These are phyloP conservation scores for Bufo bufo DNA, from an alignment of 2,113 vertebrate species.

Conservation along the genomic window DNA sequence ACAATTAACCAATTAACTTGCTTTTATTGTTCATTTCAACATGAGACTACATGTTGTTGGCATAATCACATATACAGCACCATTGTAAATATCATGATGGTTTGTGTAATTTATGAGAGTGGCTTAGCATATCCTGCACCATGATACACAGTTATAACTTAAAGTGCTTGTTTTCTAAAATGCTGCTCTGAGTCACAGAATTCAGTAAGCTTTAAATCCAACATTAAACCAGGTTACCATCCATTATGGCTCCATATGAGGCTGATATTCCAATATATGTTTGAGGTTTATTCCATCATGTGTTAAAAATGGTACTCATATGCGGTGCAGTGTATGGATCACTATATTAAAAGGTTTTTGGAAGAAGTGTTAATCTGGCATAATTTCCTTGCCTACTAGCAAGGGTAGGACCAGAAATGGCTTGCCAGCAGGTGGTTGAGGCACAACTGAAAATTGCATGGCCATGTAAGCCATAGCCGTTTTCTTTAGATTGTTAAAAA, in stretches of 20 bases:
- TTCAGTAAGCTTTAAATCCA: slow-evolving; percentile 72
- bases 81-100: slow-evolving; percentile 77
- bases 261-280: slow-evolving; percentile 59
- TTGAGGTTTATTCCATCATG: slow-evolving; percentile 35
- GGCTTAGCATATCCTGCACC: slow-evolving; percentile 64
- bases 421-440: no score
- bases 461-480: no score
- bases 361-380: slow-evolving; percentile 58
- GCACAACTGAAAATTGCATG: no score
- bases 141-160: slow-evolving; percentile 55
- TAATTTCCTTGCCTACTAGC: slow-evolving; percentile 56
- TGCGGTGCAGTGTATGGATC: neutral
- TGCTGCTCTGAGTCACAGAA: slow-evolving; percentile 68
- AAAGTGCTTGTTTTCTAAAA: slow-evolving; percentile 59
- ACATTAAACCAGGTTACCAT: slow-evolving; percentile 68
- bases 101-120: slow-evolving; percentile 63
- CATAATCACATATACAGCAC: slow-evolving; percentile 63
- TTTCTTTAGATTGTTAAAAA: no score
- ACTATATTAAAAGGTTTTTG: slow-evolving; percentile 32
- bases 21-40: slow-evolving; percentile 57
- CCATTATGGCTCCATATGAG: slow-evolving; percentile 59
- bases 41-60: slow-evolving; percentile 44
- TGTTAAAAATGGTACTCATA: neutral
- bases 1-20: slow-evolving; percentile 30
- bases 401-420: slow-evolving; percentile 42